Evolutionary conservation across 1,140 invertebrate species (phyloP).

Genomic region (Tetramorium alpestre): DNA sequence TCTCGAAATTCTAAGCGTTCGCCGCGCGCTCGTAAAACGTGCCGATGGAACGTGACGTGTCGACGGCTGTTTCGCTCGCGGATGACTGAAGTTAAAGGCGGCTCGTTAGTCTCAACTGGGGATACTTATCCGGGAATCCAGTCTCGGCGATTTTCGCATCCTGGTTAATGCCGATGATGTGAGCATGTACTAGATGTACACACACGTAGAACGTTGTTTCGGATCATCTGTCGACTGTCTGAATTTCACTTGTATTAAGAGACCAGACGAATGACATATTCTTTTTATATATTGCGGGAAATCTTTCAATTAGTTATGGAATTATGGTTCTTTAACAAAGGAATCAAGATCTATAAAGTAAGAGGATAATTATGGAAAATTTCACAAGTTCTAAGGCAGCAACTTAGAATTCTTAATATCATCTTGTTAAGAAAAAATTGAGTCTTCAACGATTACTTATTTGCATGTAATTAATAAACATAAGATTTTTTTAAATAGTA

Average conservation of each 20-base stretch:
- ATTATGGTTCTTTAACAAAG: neutral
- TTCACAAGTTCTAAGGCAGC: neutral
- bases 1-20: slow-evolving; percentile 56
- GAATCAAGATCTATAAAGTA: neutral
- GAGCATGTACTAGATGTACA: slow-evolving; percentile 16
- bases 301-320: neutral
- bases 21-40: slow-evolving; percentile 57
- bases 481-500: neutral
- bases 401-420: neutral
- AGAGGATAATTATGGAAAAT: neutral
- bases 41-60: slow-evolving; percentile 59
- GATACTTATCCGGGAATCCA: slow-evolving; percentile 52
- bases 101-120: slow-evolving; percentile 51
- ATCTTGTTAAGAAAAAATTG: neutral
- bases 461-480: neutral
- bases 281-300: neutral
- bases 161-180: slow-evolving; percentile 38
- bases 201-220: neutral
- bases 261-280: neutral
- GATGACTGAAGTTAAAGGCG: slow-evolving; percentile 55
- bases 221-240: neutral
- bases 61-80: slow-evolving; percentile 54
- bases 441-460: neutral
- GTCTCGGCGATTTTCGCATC: slow-evolving; percentile 46
- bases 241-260: neutral